Evolutionary conservation across 2,113 vertebrate genomes (phyloP).

Genomic region (Protomyctophum bolini): DNA sequence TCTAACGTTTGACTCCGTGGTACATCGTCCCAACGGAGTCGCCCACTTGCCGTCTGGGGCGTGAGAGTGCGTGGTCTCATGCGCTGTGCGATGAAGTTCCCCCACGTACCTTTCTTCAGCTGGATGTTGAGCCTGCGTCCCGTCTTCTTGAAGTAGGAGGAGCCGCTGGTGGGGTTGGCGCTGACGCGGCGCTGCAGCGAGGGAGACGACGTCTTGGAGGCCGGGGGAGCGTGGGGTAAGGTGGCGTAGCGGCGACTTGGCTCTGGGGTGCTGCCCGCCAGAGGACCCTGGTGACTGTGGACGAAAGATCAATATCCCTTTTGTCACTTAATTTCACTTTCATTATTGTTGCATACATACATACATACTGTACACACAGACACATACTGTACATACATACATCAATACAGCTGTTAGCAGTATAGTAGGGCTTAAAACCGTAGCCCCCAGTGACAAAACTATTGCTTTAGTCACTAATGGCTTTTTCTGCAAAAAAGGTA

Average conservation of each 20-base stretch:
- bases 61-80: too few species aligned
- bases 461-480: too few species aligned
- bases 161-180: constrained; percentile 68
- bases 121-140: constrained; percentile 89
- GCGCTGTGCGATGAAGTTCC: too few species aligned
- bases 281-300: constrained; percentile 49
- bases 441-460: too few species aligned
- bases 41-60: too few species aligned
- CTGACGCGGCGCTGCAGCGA: constrained; percentile 82
- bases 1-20: too few species aligned
- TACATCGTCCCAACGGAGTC: too few species aligned
- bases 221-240: constrained; percentile 78
- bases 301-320: neutral
- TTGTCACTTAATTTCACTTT: neutral
- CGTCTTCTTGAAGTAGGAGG: constrained; percentile 85
- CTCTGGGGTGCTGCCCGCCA: constrained; percentile 66
- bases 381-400: too few species aligned
- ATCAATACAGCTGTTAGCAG: too few species aligned
- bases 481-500: too few species aligned
- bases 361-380: too few species aligned
- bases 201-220: constrained; percentile 75
- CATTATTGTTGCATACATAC: neutral
- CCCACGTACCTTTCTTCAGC: constrained; percentile 89
- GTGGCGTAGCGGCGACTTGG: constrained; percentile 68
- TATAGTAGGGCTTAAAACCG: too few species aligned